Conservation (phyloP, 1,140 invertebrate species). For the Lasioglossum baleicum region DNA sequence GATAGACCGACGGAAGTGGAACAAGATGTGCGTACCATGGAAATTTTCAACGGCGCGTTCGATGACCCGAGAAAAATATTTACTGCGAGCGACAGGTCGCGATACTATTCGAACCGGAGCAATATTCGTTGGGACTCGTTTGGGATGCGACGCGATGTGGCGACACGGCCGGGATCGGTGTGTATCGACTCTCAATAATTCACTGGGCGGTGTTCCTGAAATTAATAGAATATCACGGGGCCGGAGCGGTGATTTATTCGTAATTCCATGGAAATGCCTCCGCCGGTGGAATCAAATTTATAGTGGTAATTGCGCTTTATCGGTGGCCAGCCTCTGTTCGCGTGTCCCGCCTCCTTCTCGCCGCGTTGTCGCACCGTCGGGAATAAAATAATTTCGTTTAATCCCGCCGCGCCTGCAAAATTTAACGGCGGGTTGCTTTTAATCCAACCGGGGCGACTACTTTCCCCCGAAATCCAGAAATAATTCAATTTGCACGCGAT, state of each 20-base stretch:
- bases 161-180: conserved; percentile 29
- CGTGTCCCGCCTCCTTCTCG: no score
- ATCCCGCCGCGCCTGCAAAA: conserved; percentile 24
- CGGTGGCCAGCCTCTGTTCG: neutral
- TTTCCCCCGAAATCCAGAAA: conserved; percentile 35
- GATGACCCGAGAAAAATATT: conserved; percentile 41
- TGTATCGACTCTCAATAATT: conserved; percentile 54
- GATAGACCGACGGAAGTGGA: no score
- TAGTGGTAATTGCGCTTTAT: conserved; percentile 33
- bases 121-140: no score
- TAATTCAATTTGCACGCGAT: conserved; percentile 32
- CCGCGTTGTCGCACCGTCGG: neutral
- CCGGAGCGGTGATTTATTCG: conserved; percentile 54
- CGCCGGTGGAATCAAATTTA: conserved; percentile 46
- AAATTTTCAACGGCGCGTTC: neutral
- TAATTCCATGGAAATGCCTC: conserved; percentile 51
- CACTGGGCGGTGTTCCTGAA: conserved; percentile 47
- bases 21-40: neutral
- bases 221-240: conserved; percentile 61
- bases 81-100: conserved; percentile 1
- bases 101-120: no score
- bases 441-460: neutral
- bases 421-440: conserved; percentile 36
- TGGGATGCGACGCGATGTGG: neutral
- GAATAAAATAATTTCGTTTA: conserved; percentile 44